phyloP scores from a whole-genome alignment of 2,888 invertebrate species.

The Capitulum mitella region DNA sequence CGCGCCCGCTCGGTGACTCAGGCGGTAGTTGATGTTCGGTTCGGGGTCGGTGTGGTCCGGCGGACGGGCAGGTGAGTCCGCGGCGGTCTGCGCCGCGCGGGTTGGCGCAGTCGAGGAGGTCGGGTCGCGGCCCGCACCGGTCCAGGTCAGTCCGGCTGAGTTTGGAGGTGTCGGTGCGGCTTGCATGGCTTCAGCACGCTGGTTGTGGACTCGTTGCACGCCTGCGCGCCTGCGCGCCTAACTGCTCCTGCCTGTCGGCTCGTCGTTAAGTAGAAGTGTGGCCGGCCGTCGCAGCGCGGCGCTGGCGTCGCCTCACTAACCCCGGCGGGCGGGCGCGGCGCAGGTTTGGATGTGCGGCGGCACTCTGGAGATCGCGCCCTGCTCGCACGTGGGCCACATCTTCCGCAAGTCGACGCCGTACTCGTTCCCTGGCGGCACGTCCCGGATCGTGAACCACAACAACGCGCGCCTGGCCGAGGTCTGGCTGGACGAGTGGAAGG shows the following conservation, averaged over 20 bases:
- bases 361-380: slow-evolving; percentile 84
- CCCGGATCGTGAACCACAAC: slow-evolving; percentile 96
- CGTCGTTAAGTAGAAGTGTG: too few relatives aligned
- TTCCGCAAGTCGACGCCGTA: slow-evolving; percentile 97
- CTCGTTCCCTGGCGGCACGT: slow-evolving; percentile 95
- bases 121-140: too few relatives aligned
- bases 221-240: neutral
- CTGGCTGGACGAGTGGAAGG: slow-evolving; percentile 99
- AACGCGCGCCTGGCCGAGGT: slow-evolving; percentile 96
- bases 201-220: too few relatives aligned
- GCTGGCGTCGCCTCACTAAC: neutral
- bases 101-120: too few relatives aligned
- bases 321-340: slow-evolving; percentile 28
- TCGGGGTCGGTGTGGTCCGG: too few relatives aligned
- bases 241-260: neutral
- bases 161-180: neutral
- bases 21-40: too few relatives aligned
- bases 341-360: slow-evolving; percentile 99
- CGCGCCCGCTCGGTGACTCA: slow-evolving; percentile 37
- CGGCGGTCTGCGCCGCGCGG: too few relatives aligned
- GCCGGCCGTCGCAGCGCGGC: neutral
- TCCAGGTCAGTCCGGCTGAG: too few relatives aligned
- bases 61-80: too few relatives aligned
- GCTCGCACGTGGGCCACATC: slow-evolving; percentile 91
- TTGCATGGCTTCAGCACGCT: neutral